Evolutionary conservation across 2,888 invertebrate species (phyloP).

Genomic region (Meta bourneti): DNA sequence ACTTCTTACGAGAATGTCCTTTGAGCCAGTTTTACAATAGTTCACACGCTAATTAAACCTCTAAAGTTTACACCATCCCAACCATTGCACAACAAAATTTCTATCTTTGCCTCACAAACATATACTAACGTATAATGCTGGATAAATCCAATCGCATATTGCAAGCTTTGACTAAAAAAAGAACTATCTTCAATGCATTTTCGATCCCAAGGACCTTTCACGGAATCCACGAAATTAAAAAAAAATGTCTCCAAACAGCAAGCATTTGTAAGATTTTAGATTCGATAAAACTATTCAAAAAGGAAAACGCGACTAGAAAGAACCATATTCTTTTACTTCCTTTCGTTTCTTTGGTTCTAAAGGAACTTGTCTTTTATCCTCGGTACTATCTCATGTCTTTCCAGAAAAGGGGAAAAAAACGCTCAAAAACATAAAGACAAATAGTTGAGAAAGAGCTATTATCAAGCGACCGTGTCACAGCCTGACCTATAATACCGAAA

Average conservation of each 20-base stretch:
- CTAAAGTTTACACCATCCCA: no score
- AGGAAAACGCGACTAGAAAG: not conserved
- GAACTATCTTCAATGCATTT: not conserved
- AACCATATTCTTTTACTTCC: not conserved
- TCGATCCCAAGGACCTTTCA: not conserved
- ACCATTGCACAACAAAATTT: no score
- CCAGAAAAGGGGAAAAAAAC: slow-evolving; percentile 15
- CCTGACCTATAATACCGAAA: slow-evolving; percentile 33
- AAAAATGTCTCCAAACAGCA: not conserved
- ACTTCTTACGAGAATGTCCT: no score
- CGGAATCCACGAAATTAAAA: not conserved
- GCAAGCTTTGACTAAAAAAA: no score
- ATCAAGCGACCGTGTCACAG: slow-evolving; percentile 44
- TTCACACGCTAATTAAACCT: no score
- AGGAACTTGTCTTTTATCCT: slow-evolving; percentile 40
- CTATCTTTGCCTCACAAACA: no score
- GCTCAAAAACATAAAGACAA: slow-evolving; percentile 20
- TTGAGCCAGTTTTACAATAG: no score
- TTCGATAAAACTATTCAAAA: slow-evolving; percentile 4
- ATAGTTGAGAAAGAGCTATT: slow-evolving; percentile 39
- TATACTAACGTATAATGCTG: no score
- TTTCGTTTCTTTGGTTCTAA: slow-evolving; percentile 12
- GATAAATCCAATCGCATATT: no score
- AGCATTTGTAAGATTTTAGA: slow-evolving; percentile 9
- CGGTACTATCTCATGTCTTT: slow-evolving; percentile 20